Base-by-base conservation (phyloP, 2,888 invertebrate genomes). In the Onthophagus sagittarius region DNA sequence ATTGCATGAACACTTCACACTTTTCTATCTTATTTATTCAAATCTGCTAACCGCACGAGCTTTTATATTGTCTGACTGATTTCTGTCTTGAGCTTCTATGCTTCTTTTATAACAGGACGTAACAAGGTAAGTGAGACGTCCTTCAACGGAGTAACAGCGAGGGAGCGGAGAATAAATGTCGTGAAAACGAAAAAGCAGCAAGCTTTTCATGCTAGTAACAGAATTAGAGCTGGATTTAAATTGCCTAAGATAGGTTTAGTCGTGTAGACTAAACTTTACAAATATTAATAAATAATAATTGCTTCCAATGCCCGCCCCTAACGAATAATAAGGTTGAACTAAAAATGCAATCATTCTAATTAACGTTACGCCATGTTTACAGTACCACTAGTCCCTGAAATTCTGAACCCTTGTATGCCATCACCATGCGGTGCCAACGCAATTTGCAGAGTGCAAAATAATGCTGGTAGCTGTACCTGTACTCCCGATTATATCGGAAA, bases 391-490 rank as follows among this genome's bases (percentile, higher is more conserved):
- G 72, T 76, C 33, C 33, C 76, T 63, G 80, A 81, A 76, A 90
- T 90, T 84, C 83, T 87, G 77, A 89, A 88, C 77, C 93, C 90
- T 32, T 93, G 92, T 79, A 86, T 87, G 53, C 92, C 92, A 14
- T 91, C 91, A 13, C 92, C 92, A 32, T 88, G 88, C 81, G 88
- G 88, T 73, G 83, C 88, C 53, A 93, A 93, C 84, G 92, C 93
- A n/a, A 88, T 90, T 77, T 94, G 93, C 83, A 89, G 89, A 83
- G 91, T 92, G 81, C 90, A 91, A 84, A 91, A 91, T 78, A 90
- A 88, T 74, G 92, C 92, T 63, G 93, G 92, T 75, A 90, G 93
- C 65, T 94, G 94, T 81, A 88, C 89, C 77, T 93, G 93, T 82
- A 83, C 90, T 73, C 88, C 90, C 5, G 91, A 91, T 77, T 92